Base-by-base conservation (phyloP, 2,113 vertebrate genomes). In the Centropus bengalensis region DNA sequence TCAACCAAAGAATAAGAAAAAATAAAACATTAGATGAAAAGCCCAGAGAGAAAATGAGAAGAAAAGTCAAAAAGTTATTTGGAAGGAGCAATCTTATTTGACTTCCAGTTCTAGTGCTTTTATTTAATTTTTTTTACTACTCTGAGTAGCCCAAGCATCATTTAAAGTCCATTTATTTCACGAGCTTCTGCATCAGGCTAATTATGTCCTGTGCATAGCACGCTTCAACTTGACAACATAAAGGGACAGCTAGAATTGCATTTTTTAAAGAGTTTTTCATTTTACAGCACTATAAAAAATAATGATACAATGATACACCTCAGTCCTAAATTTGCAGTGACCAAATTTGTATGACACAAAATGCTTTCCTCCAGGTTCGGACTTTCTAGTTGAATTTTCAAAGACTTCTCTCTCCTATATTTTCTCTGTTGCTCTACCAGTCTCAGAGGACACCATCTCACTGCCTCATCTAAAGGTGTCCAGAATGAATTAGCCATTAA, bases 231-330 rank as follows among this genome's bases (percentile, higher is more conserved):
- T 78, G 56, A 94, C 81, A 85, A 82, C 44, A 76, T 92, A 89
- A 94, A 93, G 82, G 92, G 89, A 89, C 60, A 86, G 42, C 59
- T 90, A 95, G 79, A 82, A 64, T 56, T 78, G 52, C 60, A 81
- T 94, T 91, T 4, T 0, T 79, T 79, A 89, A 90, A 71, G 47
- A 78, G 32, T 51, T 86, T 88, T 94, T 82, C 36, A 11, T 95
- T 96, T 96, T 94, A 91, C 81, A 59, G 60, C 30, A 51, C 91
- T 91, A 87, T 95, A 96, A 97, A 97, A 95, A 87, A 91, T 93
- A 94, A 94, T 71, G 64, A 89, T 74, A 62, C 71, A 94, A 94
- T 71, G 64, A 89, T 74, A 62, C 71, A 59, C 8, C 73, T 94
- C 70, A 82, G 76, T 96, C 91, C 56, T 85, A 93, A 94, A 83